Evolutionary conservation across 2,113 vertebrate species (phyloP).

Genomic region (Pongo abelii): DNA sequence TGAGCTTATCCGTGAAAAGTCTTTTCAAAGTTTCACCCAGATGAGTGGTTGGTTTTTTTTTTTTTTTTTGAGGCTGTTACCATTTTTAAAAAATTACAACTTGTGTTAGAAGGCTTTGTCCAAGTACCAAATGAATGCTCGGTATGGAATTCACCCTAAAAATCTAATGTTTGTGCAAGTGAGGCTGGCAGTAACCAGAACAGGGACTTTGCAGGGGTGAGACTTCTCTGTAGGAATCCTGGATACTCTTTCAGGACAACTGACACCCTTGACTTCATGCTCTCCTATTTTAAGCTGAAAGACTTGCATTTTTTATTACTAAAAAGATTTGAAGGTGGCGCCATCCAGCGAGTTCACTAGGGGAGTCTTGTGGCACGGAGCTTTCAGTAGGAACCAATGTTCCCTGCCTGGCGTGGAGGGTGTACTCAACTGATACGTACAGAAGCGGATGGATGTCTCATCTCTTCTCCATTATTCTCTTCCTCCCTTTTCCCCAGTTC

Average conservation of each 20-base stretch:
- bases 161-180: too few relatives aligned
- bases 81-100: slow-evolving; percentile 53
- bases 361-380: fast-evolving
- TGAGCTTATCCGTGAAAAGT: slow-evolving; percentile 77
- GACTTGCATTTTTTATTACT: not conserved
- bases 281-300: not conserved
- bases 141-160: slow-evolving; percentile 39
- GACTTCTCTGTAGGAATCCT: not conserved
- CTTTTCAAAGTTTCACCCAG: slow-evolving; percentile 74
- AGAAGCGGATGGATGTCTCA: fast-evolving
- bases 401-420: not conserved
- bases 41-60: slow-evolving; percentile 23
- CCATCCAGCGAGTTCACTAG: fast-evolving
- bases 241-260: not conserved
- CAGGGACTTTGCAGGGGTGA: not conserved
- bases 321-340: too few relatives aligned
- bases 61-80: slow-evolving; percentile 67
- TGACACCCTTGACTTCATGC: not conserved
- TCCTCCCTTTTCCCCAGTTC: not conserved
- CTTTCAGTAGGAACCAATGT: too few relatives aligned
- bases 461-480: not conserved
- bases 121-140: not conserved
- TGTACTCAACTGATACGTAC: fast-evolving
- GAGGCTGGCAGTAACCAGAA: not conserved
- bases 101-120: slow-evolving; percentile 55